Conservation (phyloP, 2,113 vertebrate species). For the Podiceps cristatus region DNA sequence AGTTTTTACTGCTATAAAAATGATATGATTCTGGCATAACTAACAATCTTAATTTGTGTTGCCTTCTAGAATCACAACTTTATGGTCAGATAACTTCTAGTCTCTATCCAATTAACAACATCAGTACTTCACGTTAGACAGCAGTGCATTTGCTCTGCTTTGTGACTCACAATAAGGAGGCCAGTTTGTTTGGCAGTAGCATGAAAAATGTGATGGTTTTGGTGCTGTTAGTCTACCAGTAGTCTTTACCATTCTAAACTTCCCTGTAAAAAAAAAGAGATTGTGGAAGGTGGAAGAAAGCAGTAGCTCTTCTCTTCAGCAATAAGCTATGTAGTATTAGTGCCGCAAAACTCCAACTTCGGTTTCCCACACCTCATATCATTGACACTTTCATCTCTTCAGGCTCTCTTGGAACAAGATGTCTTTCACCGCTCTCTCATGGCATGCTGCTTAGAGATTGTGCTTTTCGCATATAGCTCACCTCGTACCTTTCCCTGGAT, state of each 20-base stretch:
- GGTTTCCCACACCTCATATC: neutral
- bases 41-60: neutral
- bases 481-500: constrained; percentile 96
- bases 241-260: neutral
- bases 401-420: constrained; percentile 94
- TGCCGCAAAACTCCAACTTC: neutral
- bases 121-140: neutral
- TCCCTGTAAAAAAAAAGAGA: neutral
- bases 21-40: neutral
- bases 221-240: neutral
- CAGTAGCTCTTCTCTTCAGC: neutral
- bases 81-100: neutral
- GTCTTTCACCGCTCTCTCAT: constrained; percentile 93
- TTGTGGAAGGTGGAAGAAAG: neutral
- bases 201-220: neutral
- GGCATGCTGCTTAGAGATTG: constrained; percentile 94
- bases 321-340: neutral
- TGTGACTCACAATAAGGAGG: neutral
- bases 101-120: neutral
- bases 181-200: neutral
- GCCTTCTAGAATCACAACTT: neutral
- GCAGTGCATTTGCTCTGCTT: neutral
- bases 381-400: neutral
- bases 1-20: neutral
- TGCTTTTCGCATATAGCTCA: constrained; percentile 95